Base-by-base conservation (phyloP, 2,888 invertebrate species). In the Ectemnius cavifrons region DNA sequence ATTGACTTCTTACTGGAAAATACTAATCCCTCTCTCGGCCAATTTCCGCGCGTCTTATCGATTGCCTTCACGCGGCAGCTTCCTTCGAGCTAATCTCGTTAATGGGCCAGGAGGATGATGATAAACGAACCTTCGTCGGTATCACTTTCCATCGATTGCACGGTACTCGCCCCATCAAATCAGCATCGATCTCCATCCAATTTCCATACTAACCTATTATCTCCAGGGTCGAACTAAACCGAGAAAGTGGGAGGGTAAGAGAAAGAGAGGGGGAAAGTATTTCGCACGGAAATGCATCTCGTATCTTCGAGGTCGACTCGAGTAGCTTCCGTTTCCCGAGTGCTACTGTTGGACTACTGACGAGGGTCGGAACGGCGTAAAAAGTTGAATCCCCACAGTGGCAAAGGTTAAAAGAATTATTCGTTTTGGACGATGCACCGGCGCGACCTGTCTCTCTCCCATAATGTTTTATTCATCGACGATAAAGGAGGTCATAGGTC, bases 401-500 rank as follows among this genome's bases (percentile, higher is more conserved):
- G 64, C 28, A 57, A 66, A 67, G 66, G 63, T 73, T 63, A 71
- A 78, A 72, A 57, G 63, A 73, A 75, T 78, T 70, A 73, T 75
- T 63, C 61, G 61, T 16, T 49, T 45, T 37, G 14, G 20, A 27
- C 49, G 63, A 59, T 63, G 58, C 59, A 73, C 62, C 67, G 63
- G 14, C 64, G 52, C 46, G 37, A 37, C 37, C 37, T 37, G 37
- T 37, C 37, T 47, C 27, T 57, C 65, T 61, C 70, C 62, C 71
- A 56, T 73, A 68, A 82, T 85, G 68, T 80, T 80, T 83, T 78
- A 80, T 84, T 83, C 80, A 80, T 73, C 52, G 59, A 61, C 68
- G 78, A 85, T 78, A 77, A 83, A 63, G 56, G 56, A 75, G 79
- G 77, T 77, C 78, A 59, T 63, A 76, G 84, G 77, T 85, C 79